Evolutionary conservation across 2,888 invertebrate genomes (phyloP), one percentile per base, ranked within the genome.

Genomic region (Pterostichus madidus): DNA sequence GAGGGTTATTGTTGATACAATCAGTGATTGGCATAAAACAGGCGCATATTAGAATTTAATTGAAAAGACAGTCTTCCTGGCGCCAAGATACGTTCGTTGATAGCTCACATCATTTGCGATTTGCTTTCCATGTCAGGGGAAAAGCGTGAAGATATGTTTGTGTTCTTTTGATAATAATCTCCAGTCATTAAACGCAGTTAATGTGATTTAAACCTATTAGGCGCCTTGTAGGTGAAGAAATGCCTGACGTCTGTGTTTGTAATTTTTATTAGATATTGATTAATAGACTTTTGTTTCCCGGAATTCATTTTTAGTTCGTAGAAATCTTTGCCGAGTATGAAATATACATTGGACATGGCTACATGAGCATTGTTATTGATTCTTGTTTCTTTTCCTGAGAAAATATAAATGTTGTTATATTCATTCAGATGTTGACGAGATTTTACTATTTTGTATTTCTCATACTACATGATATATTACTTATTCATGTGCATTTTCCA

Each of bases 61-160:
- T 49, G 49, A 49, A 49, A 49, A 11, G 4, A 49, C 11, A 49
- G 49, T 49, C 49, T 49, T 13, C 49, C 11, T 49, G 49, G 49
- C 49, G 49, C 49, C 49, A 49, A 10, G 49, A 49, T 49, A 49
- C 49, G 49, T 4, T 49, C 49, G 49, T 13, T 13, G 49, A 49
- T 49, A 49, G 49, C 49, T n/a, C 49, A n/a, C 49, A 49, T 49
- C 49, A 49, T 49, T 49, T 49, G 49, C 49, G 49, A 49, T 49
- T 49, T 49, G 49, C 13, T 49, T 49, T 11, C 49, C 49, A 2
- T 49, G 49, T 49, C 2, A n/a, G 49, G 49, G 49, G 49, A 49
- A 49, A 49, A 49, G 49, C 49, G 49, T 49, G 49, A 49, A 49
- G 49, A 49, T 49, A 49, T 49, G 49, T 49, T 49, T 49, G 49